These are phyloP conservation scores for Laticauda colubrina DNA, from an alignment of 2,113 vertebrate genomes.

Conservation along the genomic window DNA sequence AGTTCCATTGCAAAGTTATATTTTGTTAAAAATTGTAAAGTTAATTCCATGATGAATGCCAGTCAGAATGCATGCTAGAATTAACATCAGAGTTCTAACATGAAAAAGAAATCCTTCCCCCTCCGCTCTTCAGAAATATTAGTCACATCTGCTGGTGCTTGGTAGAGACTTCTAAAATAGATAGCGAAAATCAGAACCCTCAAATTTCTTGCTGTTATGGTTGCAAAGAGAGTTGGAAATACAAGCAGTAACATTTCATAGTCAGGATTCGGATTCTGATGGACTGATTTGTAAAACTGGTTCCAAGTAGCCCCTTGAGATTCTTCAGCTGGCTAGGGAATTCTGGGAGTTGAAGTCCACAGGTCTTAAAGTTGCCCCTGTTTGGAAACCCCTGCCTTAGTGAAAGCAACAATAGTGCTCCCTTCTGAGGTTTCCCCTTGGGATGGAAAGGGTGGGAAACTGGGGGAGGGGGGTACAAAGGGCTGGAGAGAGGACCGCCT, in stretches of 20 bases:
- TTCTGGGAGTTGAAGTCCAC: not conserved
- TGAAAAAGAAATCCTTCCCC: not conserved
- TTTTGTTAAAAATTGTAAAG: not conserved
- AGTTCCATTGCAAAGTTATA: not conserved
- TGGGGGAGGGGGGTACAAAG: not conserved
- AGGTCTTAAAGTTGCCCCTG: not conserved
- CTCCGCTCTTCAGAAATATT: no score
- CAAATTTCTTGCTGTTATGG: not conserved
- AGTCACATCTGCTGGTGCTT: not conserved
- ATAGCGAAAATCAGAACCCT: not conserved
- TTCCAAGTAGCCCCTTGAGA: not conserved
- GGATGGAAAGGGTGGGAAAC: not conserved
- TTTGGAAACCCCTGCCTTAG: not conserved
- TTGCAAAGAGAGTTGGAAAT: not conserved
- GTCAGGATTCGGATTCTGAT: not conserved
- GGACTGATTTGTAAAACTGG: not conserved
- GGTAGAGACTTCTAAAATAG: not conserved
- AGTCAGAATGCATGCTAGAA: not conserved
- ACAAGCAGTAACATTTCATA: no score
- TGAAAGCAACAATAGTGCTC: not conserved
- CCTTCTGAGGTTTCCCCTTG: not conserved
- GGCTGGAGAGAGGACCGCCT: not conserved
- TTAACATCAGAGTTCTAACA: not conserved
- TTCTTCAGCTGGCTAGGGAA: not conserved
- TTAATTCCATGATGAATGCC: not conserved